Evolutionary conservation across 1,140 invertebrate genomes (phyloP).

Genomic region (Eupristina koningsbergeri): DNA sequence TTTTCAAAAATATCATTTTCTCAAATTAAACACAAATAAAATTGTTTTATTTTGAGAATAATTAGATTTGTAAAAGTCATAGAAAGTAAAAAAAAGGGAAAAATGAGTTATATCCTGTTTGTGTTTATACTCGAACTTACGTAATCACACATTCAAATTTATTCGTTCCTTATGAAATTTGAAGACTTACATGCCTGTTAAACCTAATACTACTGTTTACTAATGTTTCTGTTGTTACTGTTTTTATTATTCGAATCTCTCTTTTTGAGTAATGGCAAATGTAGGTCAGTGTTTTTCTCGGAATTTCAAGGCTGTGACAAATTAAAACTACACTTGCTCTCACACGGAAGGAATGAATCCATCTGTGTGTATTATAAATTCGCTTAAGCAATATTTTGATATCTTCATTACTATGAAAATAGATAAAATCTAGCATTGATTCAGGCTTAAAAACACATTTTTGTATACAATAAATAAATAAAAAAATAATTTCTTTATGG

Average conservation of each 20-base stretch:
- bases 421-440: no score
- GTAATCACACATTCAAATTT: neutral
- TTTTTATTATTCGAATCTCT: neutral
- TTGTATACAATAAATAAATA: no score
- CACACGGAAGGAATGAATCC: neutral
- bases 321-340: neutral
- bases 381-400: neutral
- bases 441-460: no score
- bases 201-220: no score
- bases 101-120: neutral
- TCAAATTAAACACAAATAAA: no score
- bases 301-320: slow-evolving; percentile 24
- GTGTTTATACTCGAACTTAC: neutral
- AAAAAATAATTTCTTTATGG: no score
- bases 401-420: neutral
- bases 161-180: no score
- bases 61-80: no score
- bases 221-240: neutral
- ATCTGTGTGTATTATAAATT: neutral
- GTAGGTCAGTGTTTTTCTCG: slow-evolving; percentile 20
- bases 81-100: neutral
- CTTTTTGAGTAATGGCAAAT: neutral
- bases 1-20: no score
- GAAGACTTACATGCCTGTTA: no score
- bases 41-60: no score